A percentile compares a stretch with the other conserved stretches of the same genome.
Evolutionary conservation across 2,113 vertebrate species (phyloP).

Genomic region (Corythornis vintsioides): DNA sequence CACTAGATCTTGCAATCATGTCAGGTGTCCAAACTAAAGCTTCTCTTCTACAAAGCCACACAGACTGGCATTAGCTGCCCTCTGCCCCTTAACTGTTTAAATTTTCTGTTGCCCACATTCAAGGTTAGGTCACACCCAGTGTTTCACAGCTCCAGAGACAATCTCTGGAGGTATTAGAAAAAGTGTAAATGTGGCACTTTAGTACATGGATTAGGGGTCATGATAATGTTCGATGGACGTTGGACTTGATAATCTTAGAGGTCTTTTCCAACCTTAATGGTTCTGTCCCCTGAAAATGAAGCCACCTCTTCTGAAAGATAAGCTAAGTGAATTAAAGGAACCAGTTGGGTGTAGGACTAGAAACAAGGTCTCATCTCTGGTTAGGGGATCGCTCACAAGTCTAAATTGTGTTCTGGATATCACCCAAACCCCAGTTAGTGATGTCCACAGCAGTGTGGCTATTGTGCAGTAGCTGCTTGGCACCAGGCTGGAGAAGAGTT

Average conservation of each 20-base stretch:
- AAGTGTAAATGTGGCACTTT: no score
- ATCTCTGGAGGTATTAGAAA: no score
- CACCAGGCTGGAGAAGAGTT: not conserved
- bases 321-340: not conserved
- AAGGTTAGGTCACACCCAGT: not conserved
- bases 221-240: no score
- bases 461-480: not conserved
- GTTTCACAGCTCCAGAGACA: not conserved
- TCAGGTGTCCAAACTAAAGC: not conserved
- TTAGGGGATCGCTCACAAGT: not conserved
- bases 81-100: not conserved
- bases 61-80: not conserved
- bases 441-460: accelerated
- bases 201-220: no score
- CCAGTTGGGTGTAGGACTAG: not conserved
- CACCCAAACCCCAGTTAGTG: not conserved
- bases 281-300: not conserved
- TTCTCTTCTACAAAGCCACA: not conserved
- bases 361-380: not conserved
- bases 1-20: not conserved
- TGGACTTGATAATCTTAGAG: no score
- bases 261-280: no score
- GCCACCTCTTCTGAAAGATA: not conserved
- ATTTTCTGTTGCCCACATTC: not conserved
- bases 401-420: not conserved